Conservation (phyloP, 23 tunicate genomes). For the Halocynthia aurantium region DNA sequence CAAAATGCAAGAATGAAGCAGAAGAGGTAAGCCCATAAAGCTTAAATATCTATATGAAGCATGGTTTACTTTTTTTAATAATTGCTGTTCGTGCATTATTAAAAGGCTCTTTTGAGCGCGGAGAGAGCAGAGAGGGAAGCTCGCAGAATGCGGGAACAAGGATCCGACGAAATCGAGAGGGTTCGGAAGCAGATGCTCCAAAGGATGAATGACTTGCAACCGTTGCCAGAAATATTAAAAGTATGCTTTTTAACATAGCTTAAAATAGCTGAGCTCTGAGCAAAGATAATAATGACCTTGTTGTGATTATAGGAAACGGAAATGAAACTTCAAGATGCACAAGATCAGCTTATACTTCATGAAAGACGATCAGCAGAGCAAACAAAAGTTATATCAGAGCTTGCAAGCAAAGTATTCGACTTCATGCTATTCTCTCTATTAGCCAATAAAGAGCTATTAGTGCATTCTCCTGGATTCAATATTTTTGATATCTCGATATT, state of each 20-base stretch:
- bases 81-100: neutral
- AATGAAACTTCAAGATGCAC: slow-evolving; percentile 80
- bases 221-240: slow-evolving; percentile 80
- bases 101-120: slow-evolving; percentile 60
- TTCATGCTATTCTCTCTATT: neutral
- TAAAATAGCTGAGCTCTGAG: neutral
- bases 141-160: slow-evolving; percentile 78
- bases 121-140: slow-evolving; percentile 80
- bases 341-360: slow-evolving; percentile 53
- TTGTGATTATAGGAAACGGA: slow-evolving; percentile 64
- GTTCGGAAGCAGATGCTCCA: slow-evolving; percentile 80
- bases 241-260: slow-evolving; percentile 8
- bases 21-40: slow-evolving; percentile 40
- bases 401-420: slow-evolving; percentile 61
- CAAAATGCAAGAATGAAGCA: slow-evolving; percentile 84
- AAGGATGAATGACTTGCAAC: slow-evolving; percentile 74
- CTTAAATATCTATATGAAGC: neutral
- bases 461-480: too few relatives aligned
- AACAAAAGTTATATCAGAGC: slow-evolving; percentile 62
- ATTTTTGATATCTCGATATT: too few relatives aligned
- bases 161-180: slow-evolving; percentile 69
- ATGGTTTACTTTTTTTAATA: neutral
- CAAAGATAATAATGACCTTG: neutral
- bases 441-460: neutral
- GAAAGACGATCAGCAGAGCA: slow-evolving; percentile 82